Evolutionary conservation across 92 coral and sea anemone species (phyloP).

Genomic region (Bergia sp.): DNA sequence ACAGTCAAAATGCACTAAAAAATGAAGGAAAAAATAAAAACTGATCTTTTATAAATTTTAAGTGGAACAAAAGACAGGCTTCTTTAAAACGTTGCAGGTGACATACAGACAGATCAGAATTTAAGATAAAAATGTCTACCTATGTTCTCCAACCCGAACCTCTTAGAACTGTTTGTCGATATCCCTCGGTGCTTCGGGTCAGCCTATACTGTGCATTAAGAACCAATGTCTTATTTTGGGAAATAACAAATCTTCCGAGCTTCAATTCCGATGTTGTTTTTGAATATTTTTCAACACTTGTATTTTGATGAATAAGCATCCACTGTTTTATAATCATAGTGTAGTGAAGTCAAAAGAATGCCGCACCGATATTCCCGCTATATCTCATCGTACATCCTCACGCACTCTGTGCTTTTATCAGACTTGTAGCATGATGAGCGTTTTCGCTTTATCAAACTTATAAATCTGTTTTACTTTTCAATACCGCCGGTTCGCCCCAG

Average conservation of each 20-base stretch:
- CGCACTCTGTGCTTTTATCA: not conserved
- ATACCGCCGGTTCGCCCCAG: no score
- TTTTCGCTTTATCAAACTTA: not conserved
- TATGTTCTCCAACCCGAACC: not conserved
- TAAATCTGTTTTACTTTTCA: not conserved
- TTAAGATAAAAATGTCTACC: no score
- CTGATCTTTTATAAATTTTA: no score
- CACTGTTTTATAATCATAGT: not conserved
- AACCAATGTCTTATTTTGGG: not conserved
- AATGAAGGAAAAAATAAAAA: not conserved
- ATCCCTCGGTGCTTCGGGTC: not conserved
- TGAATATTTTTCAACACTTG: not conserved
- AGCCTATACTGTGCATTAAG: not conserved
- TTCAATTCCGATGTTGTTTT: not conserved
- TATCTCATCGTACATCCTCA: no score
- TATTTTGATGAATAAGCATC: not conserved
- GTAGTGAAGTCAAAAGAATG: no score
- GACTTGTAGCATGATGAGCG: not conserved
- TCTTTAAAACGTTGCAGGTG: not conserved
- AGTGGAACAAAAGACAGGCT: not conserved
- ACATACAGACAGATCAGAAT: not conserved
- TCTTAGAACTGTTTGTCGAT: not conserved
- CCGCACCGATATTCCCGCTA: no score
- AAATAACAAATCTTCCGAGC: not conserved
- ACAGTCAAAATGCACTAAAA: no score